Evolutionary conservation across 2,888 invertebrate genomes (phyloP).

Genomic region (Lydus trimaculatus): DNA sequence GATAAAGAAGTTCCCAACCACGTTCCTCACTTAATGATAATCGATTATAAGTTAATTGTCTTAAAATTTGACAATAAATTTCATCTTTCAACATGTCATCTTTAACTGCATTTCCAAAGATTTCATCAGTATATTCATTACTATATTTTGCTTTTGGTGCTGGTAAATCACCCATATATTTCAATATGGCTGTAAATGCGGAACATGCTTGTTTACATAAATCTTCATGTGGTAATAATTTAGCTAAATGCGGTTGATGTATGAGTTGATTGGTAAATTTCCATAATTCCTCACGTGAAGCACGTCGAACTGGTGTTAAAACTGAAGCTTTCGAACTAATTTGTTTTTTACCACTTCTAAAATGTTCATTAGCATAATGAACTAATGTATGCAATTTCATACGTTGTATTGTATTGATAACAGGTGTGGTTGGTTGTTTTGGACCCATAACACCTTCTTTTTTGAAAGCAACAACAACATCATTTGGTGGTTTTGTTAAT

Average conservation of each 20-base stretch:
- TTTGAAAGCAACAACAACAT: constrained; percentile 72
- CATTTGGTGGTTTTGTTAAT: constrained; percentile 73
- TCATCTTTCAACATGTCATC: constrained; percentile 85
- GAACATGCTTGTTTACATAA: constrained; percentile 76
- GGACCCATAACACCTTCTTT: constrained; percentile 63
- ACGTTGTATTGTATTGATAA: constrained; percentile 66
- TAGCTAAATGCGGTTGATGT: constrained; percentile 81
- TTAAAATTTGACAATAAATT: constrained; percentile 93
- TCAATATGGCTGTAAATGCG: constrained; percentile 78
- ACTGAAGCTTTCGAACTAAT: constrained; percentile 71
- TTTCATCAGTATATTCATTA: constrained; percentile 88
- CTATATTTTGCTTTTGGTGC: constrained; percentile 76
- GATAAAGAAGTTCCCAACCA: constrained; percentile 95
- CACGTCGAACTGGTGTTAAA: constrained; percentile 70
- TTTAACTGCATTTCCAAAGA: constrained; percentile 80
- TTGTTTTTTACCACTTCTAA: constrained; percentile 63
- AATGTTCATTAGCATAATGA: constrained; percentile 84
- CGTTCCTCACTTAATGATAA: constrained; percentile 85
- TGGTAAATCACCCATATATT: constrained; percentile 94
- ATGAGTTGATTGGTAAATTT: constrained; percentile 82
- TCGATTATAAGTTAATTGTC: constrained; percentile 89
- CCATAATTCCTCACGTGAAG: constrained; percentile 80
- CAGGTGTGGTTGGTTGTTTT: constrained; percentile 57
- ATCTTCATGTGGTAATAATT: constrained; percentile 74
- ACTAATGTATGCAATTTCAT: constrained; percentile 83